Conservation (phyloP, 2,113 vertebrate species). For the Podiceps cristatus region DNA sequence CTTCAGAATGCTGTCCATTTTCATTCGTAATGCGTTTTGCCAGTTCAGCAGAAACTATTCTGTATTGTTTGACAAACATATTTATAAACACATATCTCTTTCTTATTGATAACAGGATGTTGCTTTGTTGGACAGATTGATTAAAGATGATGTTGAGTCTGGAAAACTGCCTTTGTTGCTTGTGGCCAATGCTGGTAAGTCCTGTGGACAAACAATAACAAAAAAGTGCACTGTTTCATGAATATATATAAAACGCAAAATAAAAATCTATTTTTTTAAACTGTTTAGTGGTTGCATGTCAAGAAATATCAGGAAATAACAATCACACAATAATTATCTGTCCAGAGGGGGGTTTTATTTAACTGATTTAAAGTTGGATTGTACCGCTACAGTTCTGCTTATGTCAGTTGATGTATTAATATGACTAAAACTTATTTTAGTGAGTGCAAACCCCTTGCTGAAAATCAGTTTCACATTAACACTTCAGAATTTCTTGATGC, state of each 20-base stretch:
- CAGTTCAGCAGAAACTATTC: not conserved
- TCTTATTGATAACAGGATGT: constrained; percentile 84
- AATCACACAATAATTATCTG: not conserved
- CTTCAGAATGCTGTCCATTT: not conserved
- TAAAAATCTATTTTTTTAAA: not conserved
- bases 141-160: constrained; percentile 90
- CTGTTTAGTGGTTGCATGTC: not conserved
- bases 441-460: not conserved
- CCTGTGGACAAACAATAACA: not conserved
- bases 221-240: not conserved
- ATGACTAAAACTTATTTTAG: not conserved
- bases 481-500: not conserved
- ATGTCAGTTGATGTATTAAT: not conserved
- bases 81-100: not conserved
- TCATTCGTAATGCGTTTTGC: not conserved
- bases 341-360: not conserved
- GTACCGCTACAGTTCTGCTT: not conserved
- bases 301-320: not conserved
- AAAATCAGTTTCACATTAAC: not conserved
- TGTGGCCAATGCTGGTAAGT: constrained; percentile 93
- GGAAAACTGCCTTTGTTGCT: constrained; percentile 90
- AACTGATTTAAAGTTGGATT: not conserved
- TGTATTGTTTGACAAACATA: not conserved
- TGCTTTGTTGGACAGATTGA: constrained; percentile 91
- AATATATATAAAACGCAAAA: not conserved